These are phyloP conservation scores for Laothoe populi DNA, from an alignment of 2,888 invertebrate genomes.

Conservation along the genomic window DNA sequence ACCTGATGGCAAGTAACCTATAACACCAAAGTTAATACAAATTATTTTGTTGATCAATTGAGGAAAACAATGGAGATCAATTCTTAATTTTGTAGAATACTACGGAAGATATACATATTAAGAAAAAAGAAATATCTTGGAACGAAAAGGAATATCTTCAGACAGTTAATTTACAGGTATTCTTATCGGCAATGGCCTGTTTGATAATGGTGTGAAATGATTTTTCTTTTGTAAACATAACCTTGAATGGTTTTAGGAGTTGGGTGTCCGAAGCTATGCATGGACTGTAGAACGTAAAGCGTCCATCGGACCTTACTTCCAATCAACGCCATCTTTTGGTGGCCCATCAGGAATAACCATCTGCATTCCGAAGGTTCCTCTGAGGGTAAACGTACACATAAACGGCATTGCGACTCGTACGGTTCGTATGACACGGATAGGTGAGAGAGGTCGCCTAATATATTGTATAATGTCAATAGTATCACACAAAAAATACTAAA, in stretches of 20 bases:
- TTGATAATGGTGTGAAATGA: neutral
- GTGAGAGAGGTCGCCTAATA: no score
- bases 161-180: conserved; percentile 50
- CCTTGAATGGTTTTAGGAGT: conserved; percentile 42
- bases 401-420: no score
- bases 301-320: conserved; percentile 65
- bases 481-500: no score
- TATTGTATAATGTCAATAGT: no score
- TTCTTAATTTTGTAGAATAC: neutral
- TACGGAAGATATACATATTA: conserved; percentile 24
- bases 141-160: conserved; percentile 46
- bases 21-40: no score
- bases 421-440: no score
- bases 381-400: no score
- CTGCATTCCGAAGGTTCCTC: conserved; percentile 58
- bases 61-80: neutral
- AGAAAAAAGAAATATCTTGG: conserved; percentile 58
- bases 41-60: neutral
- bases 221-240: neutral
- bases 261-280: conserved; percentile 43
- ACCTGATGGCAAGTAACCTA: no score
- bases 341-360: conserved; percentile 65
- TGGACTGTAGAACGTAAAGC: conserved; percentile 56
- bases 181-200: neutral
- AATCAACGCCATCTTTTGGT: conserved; percentile 47